Evolutionary conservation across 2,888 invertebrate species (phyloP).

Genomic region (Amphipyra berbera): DNA sequence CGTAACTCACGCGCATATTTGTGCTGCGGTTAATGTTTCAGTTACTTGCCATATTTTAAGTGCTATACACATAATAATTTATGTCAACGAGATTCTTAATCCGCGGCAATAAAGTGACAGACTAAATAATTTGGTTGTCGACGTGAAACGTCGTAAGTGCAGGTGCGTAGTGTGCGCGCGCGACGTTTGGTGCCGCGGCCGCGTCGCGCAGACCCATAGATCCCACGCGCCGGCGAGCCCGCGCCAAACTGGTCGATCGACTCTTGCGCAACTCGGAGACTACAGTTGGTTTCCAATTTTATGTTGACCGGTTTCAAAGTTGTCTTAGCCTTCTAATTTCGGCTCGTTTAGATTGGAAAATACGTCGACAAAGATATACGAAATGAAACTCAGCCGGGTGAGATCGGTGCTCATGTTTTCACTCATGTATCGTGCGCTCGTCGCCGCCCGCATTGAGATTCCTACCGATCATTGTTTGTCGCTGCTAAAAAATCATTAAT

Average conservation of each 20-base stretch:
- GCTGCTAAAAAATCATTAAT: slow-evolving; percentile 61
- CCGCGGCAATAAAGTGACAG: slow-evolving; percentile 80
- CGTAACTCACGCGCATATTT: slow-evolving; percentile 31
- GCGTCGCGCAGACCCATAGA: slow-evolving; percentile 69
- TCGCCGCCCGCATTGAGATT: slow-evolving; percentile 58
- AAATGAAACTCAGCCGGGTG: slow-evolving; percentile 65
- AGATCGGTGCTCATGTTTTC: slow-evolving; percentile 63
- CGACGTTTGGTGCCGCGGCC: slow-evolving; percentile 41
- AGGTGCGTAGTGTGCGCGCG: slow-evolving; percentile 36
- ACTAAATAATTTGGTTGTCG: slow-evolving; percentile 73
- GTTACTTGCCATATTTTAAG: slow-evolving; percentile 71
- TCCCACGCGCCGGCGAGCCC: slow-evolving; percentile 80
- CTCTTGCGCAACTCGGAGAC: slow-evolving; percentile 87
- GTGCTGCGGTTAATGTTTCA: slow-evolving; percentile 63
- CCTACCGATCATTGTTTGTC: slow-evolving; percentile 61
- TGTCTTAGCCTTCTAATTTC: slow-evolving; percentile 89
- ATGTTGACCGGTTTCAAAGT: slow-evolving; percentile 89
- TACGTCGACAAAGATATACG: slow-evolving; percentile 75
- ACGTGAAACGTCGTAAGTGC: slow-evolving; percentile 70
- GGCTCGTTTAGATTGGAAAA: slow-evolving; percentile 89
- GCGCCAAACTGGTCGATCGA: slow-evolving; percentile 85
- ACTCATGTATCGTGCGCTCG: slow-evolving; percentile 61
- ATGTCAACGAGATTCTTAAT: slow-evolving; percentile 85
- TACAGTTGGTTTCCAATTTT: slow-evolving; percentile 90
- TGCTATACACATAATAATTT: slow-evolving; percentile 76